Evolutionary conservation across 2,888 invertebrate genomes (phyloP).

Genomic region (Lepidonotus clava): DNA sequence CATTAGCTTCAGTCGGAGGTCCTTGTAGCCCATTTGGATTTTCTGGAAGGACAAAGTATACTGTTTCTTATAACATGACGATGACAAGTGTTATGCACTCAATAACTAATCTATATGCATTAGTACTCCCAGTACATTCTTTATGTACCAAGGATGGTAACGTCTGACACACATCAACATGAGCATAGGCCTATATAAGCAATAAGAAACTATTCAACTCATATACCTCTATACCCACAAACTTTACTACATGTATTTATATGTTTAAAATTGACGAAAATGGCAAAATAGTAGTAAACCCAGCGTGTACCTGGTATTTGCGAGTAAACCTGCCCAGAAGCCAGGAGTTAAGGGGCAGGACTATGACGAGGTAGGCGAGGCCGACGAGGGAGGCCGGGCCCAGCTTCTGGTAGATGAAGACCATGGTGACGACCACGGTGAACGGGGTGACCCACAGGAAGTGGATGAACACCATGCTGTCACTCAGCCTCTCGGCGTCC

Average conservation of each 20-base stretch:
- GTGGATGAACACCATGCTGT: conserved; percentile 50
- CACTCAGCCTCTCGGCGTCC: conserved; percentile 56
- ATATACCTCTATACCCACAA: too few species aligned
- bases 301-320: conserved; percentile 35
- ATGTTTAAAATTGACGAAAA: too few species aligned
- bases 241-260: too few species aligned
- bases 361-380: conserved; percentile 47
- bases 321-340: conserved; percentile 40
- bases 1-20: conserved; percentile 56
- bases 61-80: too few species aligned
- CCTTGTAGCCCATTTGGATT: conserved; percentile 59
- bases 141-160: too few species aligned
- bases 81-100: too few species aligned
- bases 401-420: conserved; percentile 59
- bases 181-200: too few species aligned
- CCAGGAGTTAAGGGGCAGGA: conserved; percentile 53
- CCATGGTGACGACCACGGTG: conserved; percentile 36
- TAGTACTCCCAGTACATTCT: too few species aligned
- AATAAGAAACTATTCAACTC: too few species aligned
- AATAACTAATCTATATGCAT: too few species aligned
- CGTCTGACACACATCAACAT: too few species aligned
- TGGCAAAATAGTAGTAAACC: too few species aligned
- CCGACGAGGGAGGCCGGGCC: conserved; percentile 58
- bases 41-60: conserved; percentile 7
- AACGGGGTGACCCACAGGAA: conserved; percentile 54